Evolutionary conservation across 2,888 invertebrate species (phyloP).

Genomic region (Aphidoletes aphidimyza): DNA sequence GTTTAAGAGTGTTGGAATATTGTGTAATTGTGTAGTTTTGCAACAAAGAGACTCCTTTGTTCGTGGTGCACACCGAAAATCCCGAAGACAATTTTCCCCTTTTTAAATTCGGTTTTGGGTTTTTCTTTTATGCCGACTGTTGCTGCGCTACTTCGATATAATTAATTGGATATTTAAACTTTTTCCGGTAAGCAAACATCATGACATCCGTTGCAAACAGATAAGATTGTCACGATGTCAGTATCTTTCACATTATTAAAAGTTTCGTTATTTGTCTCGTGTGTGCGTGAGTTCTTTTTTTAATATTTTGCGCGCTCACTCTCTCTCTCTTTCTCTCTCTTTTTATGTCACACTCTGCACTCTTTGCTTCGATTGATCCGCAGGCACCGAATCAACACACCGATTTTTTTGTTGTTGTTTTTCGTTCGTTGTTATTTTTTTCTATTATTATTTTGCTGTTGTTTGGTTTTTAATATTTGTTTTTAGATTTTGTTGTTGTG

Average conservation of each 20-base stretch:
- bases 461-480: not conserved
- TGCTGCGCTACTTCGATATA: not conserved
- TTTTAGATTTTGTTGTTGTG: not conserved
- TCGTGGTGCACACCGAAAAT: not conserved
- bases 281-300: not conserved
- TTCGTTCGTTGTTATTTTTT: not conserved
- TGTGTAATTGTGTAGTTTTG: no score
- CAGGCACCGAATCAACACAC: not conserved
- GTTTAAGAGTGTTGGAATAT: no score
- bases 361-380: no score
- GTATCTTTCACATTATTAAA: conserved; percentile 40
- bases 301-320: not conserved
- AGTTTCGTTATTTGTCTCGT: not conserved
- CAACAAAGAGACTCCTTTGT: not conserved
- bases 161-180: conserved; percentile 51
- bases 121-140: conserved; percentile 3
- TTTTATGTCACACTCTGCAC: not conserved
- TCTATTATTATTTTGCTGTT: not conserved
- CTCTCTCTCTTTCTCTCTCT: not conserved
- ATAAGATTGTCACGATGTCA: conserved; percentile 46
- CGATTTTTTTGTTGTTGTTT: not conserved
- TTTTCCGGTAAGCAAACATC: conserved; percentile 43
- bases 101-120: no score
- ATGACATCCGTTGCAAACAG: conserved; percentile 39
- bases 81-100: not conserved